Conservation (phyloP, 2,113 vertebrate species). For the Opisthocomus hoazin region DNA sequence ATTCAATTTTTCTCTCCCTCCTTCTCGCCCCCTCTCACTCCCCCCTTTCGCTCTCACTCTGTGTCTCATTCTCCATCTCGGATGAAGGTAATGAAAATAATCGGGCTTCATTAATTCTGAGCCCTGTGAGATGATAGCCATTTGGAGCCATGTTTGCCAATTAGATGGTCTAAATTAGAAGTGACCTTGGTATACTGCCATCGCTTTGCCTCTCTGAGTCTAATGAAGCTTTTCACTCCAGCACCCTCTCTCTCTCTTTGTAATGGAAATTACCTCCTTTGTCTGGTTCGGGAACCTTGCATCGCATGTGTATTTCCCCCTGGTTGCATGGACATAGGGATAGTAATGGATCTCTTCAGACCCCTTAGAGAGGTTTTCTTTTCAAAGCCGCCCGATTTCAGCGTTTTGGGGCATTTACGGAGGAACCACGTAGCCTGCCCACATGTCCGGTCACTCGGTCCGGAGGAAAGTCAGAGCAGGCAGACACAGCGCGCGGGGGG, state of each 20-base stretch:
- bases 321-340: conserved; percentile 18
- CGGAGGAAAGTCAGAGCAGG: background rate
- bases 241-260: conserved; percentile 83
- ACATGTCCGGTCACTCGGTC: rapidly evolving
- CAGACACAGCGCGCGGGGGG: background rate
- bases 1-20: conserved; percentile 53
- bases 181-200: conserved; percentile 95
- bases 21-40: background rate
- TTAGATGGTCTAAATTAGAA: conserved; percentile 98
- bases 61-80: conserved; percentile 86
- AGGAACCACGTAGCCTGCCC: background rate
- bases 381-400: background rate
- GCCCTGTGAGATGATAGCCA: conserved; percentile 94
- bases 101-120: conserved; percentile 97
- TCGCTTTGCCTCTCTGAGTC: conserved; percentile 81
- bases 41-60: conserved; percentile 56
- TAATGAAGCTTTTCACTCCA: conserved; percentile 89
- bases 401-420: background rate
- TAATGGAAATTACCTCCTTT: conserved; percentile 82
- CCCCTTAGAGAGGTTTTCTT: conserved; percentile 13
- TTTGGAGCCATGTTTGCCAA: conserved; percentile 98
- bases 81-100: conserved; percentile 96
- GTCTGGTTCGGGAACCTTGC: conserved; percentile 63
- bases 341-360: conserved; percentile 11
- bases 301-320: conserved; percentile 8